phyloP scores from a whole-genome alignment of 2,888 invertebrate genomes.

The Amblyjoppa proteus region DNA sequence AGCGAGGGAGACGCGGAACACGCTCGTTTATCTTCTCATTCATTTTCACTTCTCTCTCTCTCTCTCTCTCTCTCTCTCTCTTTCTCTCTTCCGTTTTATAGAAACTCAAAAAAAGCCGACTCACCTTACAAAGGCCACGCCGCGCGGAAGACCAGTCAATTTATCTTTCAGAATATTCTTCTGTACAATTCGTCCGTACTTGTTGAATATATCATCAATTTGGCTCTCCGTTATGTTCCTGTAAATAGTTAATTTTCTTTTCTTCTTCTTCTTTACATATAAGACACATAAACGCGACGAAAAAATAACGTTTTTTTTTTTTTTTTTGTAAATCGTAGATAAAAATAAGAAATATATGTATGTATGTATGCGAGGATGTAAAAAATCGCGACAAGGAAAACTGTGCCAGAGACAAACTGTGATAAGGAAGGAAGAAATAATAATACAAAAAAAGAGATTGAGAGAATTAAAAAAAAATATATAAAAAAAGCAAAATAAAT shows the following conservation, averaged over 20 bases:
- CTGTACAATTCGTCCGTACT: conserved; percentile 96
- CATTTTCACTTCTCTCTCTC: not conserved
- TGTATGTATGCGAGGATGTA: not conserved
- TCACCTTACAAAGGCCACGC: conserved; percentile 97
- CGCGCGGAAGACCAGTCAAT: conserved; percentile 94
- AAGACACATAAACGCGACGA: not conserved
- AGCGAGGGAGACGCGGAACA: conserved; percentile 21
- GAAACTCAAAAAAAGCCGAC: conserved; percentile 57
- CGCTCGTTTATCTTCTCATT: not conserved
- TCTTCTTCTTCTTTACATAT: not conserved
- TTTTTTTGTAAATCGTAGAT: not conserved
- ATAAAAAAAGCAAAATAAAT: conserved; percentile 34
- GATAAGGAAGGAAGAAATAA: conserved; percentile 38
- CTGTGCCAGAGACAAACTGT: conserved; percentile 7
- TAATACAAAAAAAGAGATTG: conserved; percentile 29
- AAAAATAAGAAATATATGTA: not conserved
- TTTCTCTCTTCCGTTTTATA: not conserved
- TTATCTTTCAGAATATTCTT: conserved; percentile 96
- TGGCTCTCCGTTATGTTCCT: conserved; percentile 92
- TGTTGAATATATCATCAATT: conserved; percentile 93
- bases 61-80: not conserved
- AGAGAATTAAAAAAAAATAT: conserved; percentile 38
- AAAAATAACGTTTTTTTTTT: no score
- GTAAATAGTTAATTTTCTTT: conserved; percentile 36
- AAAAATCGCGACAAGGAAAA: conserved; percentile 37